Evolutionary conservation across 2,113 vertebrate genomes (phyloP).

Genomic region (mouse (Mus musculus)): GRCm39 chr11:23855501-23856000

Average conservation of each 20-base stretch:
- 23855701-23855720: neutral
- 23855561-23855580: slow-evolving; percentile 1
- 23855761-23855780: neutral
- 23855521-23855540: slow-evolving; percentile 27
- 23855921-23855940: neutral
- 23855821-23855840: neutral
- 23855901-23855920: neutral
- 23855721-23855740: neutral
- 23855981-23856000: neutral
- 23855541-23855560: neutral
- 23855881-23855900: neutral
- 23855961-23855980: neutral
- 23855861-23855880: neutral
- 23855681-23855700: neutral
- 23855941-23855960: neutral
- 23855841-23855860: neutral
- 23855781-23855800: neutral
- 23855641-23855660: neutral
- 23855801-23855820: neutral
- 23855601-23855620: neutral
- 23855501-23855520: slow-evolving; percentile 28
- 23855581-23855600: slow-evolving; percentile 13
- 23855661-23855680: neutral
- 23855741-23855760: neutral
- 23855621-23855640: neutral